These are phyloP conservation scores for Gobius niger DNA, from an alignment of 2,113 vertebrate species.

Conservation along the genomic window DNA sequence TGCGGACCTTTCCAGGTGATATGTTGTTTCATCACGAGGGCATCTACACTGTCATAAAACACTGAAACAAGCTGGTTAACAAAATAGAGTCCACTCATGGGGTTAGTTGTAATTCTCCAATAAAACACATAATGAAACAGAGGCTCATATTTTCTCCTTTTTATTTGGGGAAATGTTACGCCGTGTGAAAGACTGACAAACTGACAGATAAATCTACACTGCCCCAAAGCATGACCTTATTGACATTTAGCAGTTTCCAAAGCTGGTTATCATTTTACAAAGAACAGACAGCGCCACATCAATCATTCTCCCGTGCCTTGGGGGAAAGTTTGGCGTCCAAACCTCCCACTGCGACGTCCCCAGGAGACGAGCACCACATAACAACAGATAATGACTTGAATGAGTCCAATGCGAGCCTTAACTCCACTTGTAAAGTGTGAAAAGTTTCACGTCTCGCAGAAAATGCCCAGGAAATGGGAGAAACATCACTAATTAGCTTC, in stretches of 20 bases:
- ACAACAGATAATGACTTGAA: background rate
- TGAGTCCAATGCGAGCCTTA: background rate
- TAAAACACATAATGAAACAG: no score
- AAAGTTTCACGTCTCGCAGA: background rate
- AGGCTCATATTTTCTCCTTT: no score
- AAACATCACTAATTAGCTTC: slow-evolving; percentile 11
- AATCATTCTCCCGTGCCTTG: background rate
- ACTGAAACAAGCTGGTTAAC: no score
- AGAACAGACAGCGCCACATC: background rate
- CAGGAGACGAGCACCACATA: background rate
- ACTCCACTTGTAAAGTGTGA: background rate
- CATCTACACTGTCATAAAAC: no score
- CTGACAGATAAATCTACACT: no score
- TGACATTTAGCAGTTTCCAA: no score
- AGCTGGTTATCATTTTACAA: background rate
- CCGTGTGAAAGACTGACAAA: no score
- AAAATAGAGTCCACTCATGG: no score
- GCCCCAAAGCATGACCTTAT: background rate
- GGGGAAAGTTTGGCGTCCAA: background rate
- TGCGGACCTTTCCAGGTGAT: no score
- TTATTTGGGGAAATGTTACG: no score
- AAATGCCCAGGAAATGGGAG: background rate
- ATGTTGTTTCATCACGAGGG: no score
- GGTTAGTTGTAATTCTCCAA: no score
- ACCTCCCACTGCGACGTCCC: background rate